Percentiles rank a stretch among this genome's conserved stretches.
Evolutionary conservation across 2,888 invertebrate species (phyloP).

Genomic region (Dione vanillae): DNA sequence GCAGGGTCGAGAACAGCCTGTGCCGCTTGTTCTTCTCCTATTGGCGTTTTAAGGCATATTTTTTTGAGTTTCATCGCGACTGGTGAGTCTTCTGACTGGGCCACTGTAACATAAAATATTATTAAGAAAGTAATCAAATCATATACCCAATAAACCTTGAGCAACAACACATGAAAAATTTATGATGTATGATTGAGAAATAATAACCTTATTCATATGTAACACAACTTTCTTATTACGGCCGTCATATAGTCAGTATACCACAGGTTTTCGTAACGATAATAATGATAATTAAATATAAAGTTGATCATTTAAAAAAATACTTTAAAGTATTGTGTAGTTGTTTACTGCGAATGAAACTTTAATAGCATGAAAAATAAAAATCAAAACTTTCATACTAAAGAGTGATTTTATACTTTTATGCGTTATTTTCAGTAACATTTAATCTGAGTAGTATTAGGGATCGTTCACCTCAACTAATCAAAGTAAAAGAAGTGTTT

Average conservation of each 20-base stretch:
- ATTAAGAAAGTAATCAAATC: background rate
- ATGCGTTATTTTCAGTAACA: background rate
- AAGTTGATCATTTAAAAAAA: background rate
- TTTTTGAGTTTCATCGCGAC: slow-evolving; percentile 89
- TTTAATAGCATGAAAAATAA: background rate
- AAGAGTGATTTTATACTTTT: background rate
- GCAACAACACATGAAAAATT: background rate
- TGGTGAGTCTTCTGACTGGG: slow-evolving; percentile 87
- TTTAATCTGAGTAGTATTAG: too few relatives aligned
- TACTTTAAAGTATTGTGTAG: background rate
- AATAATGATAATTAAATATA: slow-evolving; percentile 6
- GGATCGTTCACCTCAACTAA: background rate
- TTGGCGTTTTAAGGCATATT: slow-evolving; percentile 89
- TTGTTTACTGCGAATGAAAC: background rate
- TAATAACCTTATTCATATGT: background rate
- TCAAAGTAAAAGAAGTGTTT: background rate
- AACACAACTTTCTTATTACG: background rate
- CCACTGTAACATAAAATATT: slow-evolving; percentile 79
- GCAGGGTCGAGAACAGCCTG: slow-evolving; percentile 87
- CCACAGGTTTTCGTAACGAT: background rate
- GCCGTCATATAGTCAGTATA: background rate
- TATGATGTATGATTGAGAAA: background rate
- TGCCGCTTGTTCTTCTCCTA: slow-evolving; percentile 88
- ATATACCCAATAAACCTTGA: background rate
- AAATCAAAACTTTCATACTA: background rate